These are phyloP conservation scores for Emys orbicularis DNA, from an alignment of 2,797 vertebrate species.

Conservation along the genomic window DNA sequence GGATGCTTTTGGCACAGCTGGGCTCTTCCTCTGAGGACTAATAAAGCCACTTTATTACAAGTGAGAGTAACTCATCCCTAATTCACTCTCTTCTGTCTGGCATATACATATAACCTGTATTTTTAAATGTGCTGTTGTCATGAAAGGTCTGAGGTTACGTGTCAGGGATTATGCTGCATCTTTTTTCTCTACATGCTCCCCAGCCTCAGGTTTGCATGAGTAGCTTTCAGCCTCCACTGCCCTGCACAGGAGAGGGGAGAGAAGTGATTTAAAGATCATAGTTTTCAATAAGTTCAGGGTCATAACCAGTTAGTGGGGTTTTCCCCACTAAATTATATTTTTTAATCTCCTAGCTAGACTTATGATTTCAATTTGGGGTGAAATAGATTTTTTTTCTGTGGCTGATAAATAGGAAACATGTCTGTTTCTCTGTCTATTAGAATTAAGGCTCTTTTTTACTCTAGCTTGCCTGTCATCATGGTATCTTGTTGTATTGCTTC, in stretches of 20 bases:
- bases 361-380: neutral
- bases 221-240: neutral
- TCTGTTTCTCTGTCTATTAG: neutral
- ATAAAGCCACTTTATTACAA: neutral
- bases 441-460: neutral
- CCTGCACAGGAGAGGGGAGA: neutral
- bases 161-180: neutral
- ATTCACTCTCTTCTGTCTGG: slow-evolving; percentile 12
- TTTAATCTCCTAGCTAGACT: neutral
- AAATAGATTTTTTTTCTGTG: neutral
- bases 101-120: neutral
- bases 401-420: neutral
- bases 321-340: neutral
- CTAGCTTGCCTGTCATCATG: neutral
- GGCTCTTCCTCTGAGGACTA: neutral
- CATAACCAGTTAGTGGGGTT: neutral
- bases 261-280: neutral
- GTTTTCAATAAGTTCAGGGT: neutral
- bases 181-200: neutral
- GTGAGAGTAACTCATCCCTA: neutral
- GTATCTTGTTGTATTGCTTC: neutral
- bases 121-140: neutral
- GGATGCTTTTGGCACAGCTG: neutral
- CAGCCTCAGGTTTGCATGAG: neutral
- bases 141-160: neutral